Conservation (phyloP, 1,140 invertebrate species). For the Scylla paramamosain region DNA sequence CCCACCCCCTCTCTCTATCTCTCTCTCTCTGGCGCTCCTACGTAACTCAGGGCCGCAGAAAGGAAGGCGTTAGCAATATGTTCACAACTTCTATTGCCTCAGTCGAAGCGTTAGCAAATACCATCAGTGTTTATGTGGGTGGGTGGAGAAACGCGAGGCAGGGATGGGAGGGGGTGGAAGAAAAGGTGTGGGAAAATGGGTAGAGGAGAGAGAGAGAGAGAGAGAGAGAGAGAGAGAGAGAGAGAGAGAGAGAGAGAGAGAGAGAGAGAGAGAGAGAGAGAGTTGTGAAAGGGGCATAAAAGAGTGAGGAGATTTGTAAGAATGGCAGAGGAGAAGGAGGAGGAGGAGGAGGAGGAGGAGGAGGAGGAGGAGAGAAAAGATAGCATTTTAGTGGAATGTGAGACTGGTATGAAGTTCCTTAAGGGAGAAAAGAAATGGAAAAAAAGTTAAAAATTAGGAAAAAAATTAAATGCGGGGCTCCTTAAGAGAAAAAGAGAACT, state of each 20-base stretch:
- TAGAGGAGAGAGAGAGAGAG: not conserved
- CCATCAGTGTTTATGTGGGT: not conserved
- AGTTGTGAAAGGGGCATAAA: not conserved
- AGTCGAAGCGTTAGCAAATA: not conserved
- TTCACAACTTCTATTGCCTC: constrained; percentile 4
- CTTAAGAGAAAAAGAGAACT: not conserved
- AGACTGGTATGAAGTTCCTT: not conserved
- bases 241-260: not conserved
- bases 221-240: not conserved
- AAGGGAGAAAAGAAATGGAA: not conserved
- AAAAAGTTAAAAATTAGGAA: not conserved
- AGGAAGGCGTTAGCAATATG: not conserved
- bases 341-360: not conserved
- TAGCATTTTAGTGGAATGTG: not conserved
- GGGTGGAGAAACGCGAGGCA: not conserved
- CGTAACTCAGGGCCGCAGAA: not conserved
- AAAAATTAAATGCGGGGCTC: not conserved
- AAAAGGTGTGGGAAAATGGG: not conserved
- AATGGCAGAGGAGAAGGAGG: too few species aligned
- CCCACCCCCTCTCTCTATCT: too few species aligned
- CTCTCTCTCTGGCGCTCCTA: not conserved
- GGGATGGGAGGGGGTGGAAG: not conserved
- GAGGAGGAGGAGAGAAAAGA: not conserved
- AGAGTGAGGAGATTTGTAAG: too few species aligned
- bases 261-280: not conserved